A percentile compares a stretch with the other conserved stretches of the same genome.
Evolutionary conservation across 2,797 vertebrate genomes (phyloP).

Genomic region (Chaunax sp.): DNA sequence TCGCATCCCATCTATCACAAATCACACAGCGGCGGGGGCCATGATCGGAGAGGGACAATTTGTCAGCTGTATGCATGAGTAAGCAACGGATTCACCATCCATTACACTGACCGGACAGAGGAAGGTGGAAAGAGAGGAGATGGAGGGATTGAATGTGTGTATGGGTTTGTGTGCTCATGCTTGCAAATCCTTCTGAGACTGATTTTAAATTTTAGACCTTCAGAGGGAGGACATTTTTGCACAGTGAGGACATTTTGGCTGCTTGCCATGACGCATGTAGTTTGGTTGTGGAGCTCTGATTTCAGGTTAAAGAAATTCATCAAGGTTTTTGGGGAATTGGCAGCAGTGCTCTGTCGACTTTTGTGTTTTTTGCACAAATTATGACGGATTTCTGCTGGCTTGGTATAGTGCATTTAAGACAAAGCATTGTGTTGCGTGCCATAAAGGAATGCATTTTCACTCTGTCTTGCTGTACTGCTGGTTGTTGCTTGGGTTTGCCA

Average conservation of each 20-base stretch:
- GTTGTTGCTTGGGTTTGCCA: neutral
- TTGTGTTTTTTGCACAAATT: slow-evolving; percentile 2
- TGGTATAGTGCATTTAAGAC: neutral
- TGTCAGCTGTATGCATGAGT: slow-evolving; percentile 85
- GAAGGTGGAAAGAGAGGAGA: slow-evolving; percentile 25
- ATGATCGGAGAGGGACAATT: slow-evolving; percentile 82
- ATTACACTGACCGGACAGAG: slow-evolving; percentile 82
- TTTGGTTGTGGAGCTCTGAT: slow-evolving; percentile 15
- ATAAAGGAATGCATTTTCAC: slow-evolving; percentile 1
- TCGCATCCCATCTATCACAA: slow-evolving; percentile 76
- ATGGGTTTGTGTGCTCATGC: slow-evolving; percentile 15
- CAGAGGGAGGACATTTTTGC: slow-evolving; percentile 25
- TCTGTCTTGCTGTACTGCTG: slow-evolving; percentile 1
- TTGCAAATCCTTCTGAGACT: slow-evolving; percentile 28
- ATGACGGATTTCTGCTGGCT: neutral
- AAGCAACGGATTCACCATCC: slow-evolving; percentile 83
- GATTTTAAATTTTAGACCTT: slow-evolving; percentile 43
- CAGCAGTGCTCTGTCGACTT: slow-evolving; percentile 1
- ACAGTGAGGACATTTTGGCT: slow-evolving; percentile 32
- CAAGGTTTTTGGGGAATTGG: neutral
- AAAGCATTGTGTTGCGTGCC: neutral
- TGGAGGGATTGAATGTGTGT: slow-evolving; percentile 20
- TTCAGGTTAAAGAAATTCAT: slow-evolving; percentile 23
- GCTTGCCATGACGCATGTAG: slow-evolving; percentile 35
- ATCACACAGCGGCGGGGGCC: slow-evolving; percentile 71